Evolutionary conservation across 2,113 vertebrate species (phyloP).

Genomic region (Stigmatopora nigra): DNA sequence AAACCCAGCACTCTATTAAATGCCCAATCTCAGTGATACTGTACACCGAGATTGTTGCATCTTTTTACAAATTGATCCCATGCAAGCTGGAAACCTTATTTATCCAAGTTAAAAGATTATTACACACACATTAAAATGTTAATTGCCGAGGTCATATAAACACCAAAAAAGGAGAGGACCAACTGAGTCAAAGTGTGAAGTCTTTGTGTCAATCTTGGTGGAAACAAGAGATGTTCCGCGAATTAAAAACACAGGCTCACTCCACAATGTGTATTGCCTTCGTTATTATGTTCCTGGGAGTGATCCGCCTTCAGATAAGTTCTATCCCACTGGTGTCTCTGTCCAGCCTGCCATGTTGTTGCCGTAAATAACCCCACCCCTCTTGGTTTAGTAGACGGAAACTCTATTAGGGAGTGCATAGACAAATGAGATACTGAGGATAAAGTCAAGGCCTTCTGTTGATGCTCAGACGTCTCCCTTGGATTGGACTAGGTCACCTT

Average conservation of each 20-base stretch:
- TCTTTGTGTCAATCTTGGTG: neutral
- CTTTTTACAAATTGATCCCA: too few relatives aligned
- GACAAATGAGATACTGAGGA: conserved; percentile 16
- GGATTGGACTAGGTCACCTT: conserved; percentile 55
- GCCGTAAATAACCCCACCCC: neutral
- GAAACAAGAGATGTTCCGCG: neutral
- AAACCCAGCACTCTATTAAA: neutral
- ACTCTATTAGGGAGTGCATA: conserved; percentile 1
- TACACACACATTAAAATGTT: too few relatives aligned
- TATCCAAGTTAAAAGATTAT: too few relatives aligned
- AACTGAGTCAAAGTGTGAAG: neutral
- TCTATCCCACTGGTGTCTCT: neutral
- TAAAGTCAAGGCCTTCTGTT: conserved; percentile 40
- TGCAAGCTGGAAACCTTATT: too few relatives aligned
- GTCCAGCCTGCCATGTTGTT: neutral
- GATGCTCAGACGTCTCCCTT: conserved; percentile 34
- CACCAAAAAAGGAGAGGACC: neutral
- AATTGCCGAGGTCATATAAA: too few relatives aligned
- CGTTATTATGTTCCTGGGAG: neutral
- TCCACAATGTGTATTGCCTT: neutral
- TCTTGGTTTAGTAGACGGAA: neutral
- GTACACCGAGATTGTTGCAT: neutral
- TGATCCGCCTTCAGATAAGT: neutral
- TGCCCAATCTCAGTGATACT: neutral
- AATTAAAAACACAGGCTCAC: neutral